A percentile compares a stretch with the other conserved stretches of the same genome.
phyloP scores from a whole-genome alignment of 2,113 vertebrate genomes.

The Lontra canadensis region DNA sequence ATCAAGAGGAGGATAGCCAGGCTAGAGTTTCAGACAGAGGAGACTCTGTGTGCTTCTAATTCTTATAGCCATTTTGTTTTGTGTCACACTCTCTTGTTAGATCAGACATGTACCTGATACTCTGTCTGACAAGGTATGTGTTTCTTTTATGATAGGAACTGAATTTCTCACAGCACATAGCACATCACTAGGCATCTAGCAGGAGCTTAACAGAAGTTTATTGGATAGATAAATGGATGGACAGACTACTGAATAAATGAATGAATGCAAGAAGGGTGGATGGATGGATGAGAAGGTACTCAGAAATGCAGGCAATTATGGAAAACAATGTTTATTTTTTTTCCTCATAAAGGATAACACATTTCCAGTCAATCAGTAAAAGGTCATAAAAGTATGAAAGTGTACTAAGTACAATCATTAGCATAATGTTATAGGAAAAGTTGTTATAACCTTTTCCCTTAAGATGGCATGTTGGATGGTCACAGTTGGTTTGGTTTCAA shows the following conservation, averaged over 20 bases:
- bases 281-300: background rate
- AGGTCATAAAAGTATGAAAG: slow-evolving; percentile 60
- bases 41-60: background rate
- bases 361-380: slow-evolving; percentile 41
- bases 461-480: background rate
- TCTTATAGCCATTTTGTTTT: background rate
- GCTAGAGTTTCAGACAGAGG: background rate
- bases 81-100: background rate
- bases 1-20: background rate
- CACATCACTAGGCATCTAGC: background rate
- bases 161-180: background rate
- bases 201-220: background rate
- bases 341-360: background rate
- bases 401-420: background rate
- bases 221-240: background rate
- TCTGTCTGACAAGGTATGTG: background rate
- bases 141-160: background rate
- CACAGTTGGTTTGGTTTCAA: slow-evolving; percentile 56
- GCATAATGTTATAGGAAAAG: background rate
- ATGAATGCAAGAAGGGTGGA: background rate
- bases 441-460: background rate
- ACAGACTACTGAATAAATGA: background rate
- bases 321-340: slow-evolving; percentile 65
- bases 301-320: background rate
- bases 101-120: background rate